Conservation (phyloP, 2,888 invertebrate genomes). For the Chrysopilus asiliformis region DNA sequence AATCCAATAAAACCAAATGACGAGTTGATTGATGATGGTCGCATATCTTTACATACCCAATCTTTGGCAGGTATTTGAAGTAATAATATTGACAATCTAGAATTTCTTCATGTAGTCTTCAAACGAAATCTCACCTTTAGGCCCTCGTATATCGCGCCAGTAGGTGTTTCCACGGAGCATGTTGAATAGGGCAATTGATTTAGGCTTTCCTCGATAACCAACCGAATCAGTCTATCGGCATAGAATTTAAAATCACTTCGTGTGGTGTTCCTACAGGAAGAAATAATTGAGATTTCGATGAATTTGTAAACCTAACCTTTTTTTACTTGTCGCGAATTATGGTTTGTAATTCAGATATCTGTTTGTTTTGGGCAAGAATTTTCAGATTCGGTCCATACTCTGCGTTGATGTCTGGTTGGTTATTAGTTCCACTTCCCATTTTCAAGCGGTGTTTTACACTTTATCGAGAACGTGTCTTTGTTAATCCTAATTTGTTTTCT, state of each 20-base stretch:
- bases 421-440: no score
- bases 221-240: slow-evolving; percentile 90
- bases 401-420: no score
- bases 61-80: no score
- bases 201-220: slow-evolving; percentile 95
- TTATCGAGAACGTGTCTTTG: no score
- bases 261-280: slow-evolving; percentile 69
- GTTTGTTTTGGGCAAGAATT: slow-evolving; percentile 29
- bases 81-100: no score
- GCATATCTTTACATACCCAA: no score
- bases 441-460: no score
- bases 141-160: slow-evolving; percentile 73
- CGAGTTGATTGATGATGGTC: no score
- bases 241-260: slow-evolving; percentile 97
- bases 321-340: slow-evolving; percentile 75
- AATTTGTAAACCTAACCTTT: slow-evolving; percentile 1
- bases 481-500: no score
- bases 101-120: no score
- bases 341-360: slow-evolving; percentile 57
- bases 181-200: slow-evolving; percentile 92
- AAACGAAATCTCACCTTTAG: no score
- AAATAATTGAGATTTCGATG: background rate
- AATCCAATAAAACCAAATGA: no score
- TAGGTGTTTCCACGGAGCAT: slow-evolving; percentile 85
- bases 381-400: slow-evolving; percentile 33